Evolutionary conservation across 2,113 vertebrate species (phyloP).

Genomic region (Axis porcinus): DNA sequence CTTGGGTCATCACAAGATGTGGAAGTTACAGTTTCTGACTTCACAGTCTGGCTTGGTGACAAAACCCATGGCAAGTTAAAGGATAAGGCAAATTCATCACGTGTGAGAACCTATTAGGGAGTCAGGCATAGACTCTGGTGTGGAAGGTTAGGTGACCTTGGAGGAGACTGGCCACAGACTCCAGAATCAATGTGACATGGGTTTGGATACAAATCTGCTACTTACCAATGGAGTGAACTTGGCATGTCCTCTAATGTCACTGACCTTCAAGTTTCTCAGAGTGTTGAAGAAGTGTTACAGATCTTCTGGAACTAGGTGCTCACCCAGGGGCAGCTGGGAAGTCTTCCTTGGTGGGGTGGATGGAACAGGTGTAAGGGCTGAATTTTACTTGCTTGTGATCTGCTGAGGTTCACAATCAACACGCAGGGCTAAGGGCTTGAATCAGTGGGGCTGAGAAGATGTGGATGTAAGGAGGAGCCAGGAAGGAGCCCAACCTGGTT

Average conservation of each 20-base stretch:
- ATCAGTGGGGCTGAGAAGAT: neutral
- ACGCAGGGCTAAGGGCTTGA: neutral
- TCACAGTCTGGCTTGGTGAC: neutral
- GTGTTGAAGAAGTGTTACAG: neutral
- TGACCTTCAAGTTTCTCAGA: too few relatives aligned
- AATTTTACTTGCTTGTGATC: neutral
- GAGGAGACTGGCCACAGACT: neutral
- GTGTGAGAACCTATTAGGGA: fast-evolving
- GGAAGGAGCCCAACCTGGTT: neutral
- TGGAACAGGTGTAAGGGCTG: neutral
- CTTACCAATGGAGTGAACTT: neutral
- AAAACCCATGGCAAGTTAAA: neutral
- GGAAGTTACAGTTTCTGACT: neutral
- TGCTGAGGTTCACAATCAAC: neutral
- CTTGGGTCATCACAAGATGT: neutral
- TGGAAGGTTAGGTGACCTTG: neutral
- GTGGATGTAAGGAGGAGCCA: fast-evolving
- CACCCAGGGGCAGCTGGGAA: neutral
- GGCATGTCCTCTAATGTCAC: too few relatives aligned
- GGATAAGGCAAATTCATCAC: neutral
- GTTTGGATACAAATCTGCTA: neutral
- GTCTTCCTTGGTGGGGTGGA: neutral
- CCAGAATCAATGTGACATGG: neutral
- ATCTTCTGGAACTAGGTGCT: neutral
- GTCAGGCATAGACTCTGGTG: neutral